A percentile compares a stretch with the other conserved stretches of the same genome.
Evolutionary conservation across 1,140 invertebrate species (phyloP).

Genomic region (Reticulitermes speratus): DNA sequence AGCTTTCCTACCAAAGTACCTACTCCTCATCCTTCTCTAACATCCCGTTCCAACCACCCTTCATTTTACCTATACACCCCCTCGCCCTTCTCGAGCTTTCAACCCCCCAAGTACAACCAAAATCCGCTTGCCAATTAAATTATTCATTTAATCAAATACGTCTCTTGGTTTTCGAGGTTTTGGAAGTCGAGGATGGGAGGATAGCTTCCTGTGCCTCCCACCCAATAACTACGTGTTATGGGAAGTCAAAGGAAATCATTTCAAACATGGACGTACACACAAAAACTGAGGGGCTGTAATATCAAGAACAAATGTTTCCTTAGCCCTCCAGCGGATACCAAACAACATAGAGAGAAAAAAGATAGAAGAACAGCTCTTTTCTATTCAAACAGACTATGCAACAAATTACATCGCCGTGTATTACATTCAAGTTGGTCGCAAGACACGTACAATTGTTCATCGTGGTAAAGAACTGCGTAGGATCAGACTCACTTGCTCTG

Average conservation of each 20-base stretch:
- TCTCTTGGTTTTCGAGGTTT: constrained; percentile 1
- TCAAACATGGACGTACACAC: constrained; percentile 5
- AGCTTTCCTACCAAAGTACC: neutral
- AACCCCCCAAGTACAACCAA: neutral
- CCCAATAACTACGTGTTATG: neutral
- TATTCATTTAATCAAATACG: constrained; percentile 17
- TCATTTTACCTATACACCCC: constrained; percentile 15
- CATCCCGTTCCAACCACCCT: neutral
- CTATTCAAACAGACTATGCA: no score
- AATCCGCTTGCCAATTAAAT: constrained; percentile 16
- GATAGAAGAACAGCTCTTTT: no score
- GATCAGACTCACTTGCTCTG: no score
- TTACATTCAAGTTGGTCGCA: no score
- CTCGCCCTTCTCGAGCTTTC: neutral
- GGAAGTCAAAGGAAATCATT: constrained; percentile 8
- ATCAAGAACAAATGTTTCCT: constrained; percentile 13
- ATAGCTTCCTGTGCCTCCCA: neutral
- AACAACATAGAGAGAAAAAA: neutral
- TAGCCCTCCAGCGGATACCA: neutral
- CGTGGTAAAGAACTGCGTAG: no score
- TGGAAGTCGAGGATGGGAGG: neutral
- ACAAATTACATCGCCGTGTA: no score
- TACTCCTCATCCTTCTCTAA: neutral
- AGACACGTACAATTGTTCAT: no score
- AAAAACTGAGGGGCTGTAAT: neutral